Evolutionary conservation across 2,797 vertebrate genomes (phyloP).

Genomic region (Chelmon rostratus): DNA sequence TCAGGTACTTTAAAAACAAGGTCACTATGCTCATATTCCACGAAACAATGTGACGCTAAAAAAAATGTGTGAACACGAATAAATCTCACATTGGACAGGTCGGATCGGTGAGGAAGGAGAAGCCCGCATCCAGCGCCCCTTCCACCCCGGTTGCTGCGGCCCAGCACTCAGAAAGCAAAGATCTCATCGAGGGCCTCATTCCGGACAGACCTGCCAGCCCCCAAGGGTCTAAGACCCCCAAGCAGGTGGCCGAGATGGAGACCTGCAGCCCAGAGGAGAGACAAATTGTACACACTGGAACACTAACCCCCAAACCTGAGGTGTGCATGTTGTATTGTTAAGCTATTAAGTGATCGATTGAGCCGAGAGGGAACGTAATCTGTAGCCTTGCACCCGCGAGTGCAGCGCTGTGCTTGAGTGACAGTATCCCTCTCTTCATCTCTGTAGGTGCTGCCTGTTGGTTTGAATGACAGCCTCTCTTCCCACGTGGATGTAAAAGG

Average conservation of each 20-base stretch:
- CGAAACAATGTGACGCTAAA: background rate
- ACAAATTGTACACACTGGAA: conserved; percentile 62
- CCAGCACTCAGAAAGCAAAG: conserved; percentile 47
- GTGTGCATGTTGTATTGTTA: conserved; percentile 41
- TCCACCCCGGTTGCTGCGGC: conserved; percentile 41
- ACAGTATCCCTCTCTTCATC: background rate
- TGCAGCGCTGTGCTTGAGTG: background rate
- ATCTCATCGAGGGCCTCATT: conserved; percentile 19
- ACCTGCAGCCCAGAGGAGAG: conserved; percentile 62
- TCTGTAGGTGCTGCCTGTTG: conserved; percentile 63
- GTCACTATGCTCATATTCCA: background rate
- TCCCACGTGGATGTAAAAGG: conserved; percentile 80
- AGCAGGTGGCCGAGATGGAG: conserved; percentile 62
- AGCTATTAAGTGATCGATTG: background rate
- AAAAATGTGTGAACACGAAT: background rate
- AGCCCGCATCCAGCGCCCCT: conserved; percentile 46
- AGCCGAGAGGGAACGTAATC: background rate
- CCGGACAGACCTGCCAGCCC: conserved; percentile 58
- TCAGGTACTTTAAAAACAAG: conserved; percentile 64
- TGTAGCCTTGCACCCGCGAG: background rate
- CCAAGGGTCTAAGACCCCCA: conserved; percentile 60
- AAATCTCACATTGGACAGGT: conserved; percentile 56
- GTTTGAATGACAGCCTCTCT: conserved; percentile 72
- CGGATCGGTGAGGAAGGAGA: conserved; percentile 66
- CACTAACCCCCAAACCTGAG: conserved; percentile 74